These are phyloP conservation scores for Psix sp. DNA, from an alignment of 1,140 invertebrate genomes.

Conservation along the genomic window DNA sequence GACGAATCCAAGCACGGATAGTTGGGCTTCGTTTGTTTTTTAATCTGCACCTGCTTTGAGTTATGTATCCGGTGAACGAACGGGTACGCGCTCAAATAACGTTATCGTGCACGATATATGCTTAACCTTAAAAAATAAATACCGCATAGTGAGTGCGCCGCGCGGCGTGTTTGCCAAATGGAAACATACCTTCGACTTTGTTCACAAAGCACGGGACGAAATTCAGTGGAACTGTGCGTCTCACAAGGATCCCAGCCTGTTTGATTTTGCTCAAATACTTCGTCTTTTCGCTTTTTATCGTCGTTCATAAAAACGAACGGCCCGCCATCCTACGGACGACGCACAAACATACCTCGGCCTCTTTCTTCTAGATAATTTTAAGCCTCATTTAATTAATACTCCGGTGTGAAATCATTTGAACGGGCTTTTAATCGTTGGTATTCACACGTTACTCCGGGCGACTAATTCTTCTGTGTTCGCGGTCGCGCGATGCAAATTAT, in stretches of 20 bases:
- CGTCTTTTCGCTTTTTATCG: conserved; percentile 42
- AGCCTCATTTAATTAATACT: conserved; percentile 13
- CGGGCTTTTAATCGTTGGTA: conserved; percentile 23
- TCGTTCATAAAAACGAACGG: conserved; percentile 27
- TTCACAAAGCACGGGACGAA: conserved; percentile 51
- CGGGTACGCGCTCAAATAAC: conserved; percentile 54
- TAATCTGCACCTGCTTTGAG: conserved; percentile 53
- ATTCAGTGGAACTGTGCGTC: conserved; percentile 35
- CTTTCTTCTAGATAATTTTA: conserved; percentile 23
- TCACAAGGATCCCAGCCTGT: conserved; percentile 32
- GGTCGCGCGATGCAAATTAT: conserved; percentile 18
- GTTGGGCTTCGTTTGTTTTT: conserved; percentile 48
- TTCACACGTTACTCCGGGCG: conserved; percentile 21
- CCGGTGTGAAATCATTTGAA: conserved; percentile 5
- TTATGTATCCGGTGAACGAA: conserved; percentile 58
- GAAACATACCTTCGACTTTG: conserved; percentile 56
- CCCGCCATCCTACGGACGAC: too few species aligned
- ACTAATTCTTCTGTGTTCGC: conserved; percentile 40
- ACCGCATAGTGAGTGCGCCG: conserved; percentile 46
- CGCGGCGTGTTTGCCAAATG: conserved; percentile 50
- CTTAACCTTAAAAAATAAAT: conserved; percentile 58
- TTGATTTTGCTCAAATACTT: conserved; percentile 47
- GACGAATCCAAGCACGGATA: conserved; percentile 39
- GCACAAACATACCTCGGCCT: conserved; percentile 6
- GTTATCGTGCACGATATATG: conserved; percentile 53